These are phyloP conservation scores for Zootoca vivipara DNA, from an alignment of 2,113 vertebrate species.

Conservation along the genomic window DNA sequence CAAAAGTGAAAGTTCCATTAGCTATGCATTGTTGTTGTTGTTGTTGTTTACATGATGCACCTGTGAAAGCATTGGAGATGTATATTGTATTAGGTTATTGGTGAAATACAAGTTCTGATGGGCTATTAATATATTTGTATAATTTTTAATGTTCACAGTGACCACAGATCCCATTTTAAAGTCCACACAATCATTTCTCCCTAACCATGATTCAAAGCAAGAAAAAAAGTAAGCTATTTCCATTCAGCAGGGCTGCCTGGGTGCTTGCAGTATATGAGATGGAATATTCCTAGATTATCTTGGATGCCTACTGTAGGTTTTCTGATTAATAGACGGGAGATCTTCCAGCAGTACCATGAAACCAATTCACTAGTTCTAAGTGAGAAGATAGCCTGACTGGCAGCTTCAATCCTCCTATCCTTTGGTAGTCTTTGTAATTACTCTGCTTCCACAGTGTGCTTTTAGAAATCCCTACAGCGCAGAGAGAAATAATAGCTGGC, in stretches of 20 bases:
- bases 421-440: not conserved
- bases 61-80: not conserved
- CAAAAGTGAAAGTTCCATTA: not conserved
- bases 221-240: not conserved
- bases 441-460: not conserved
- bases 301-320: not conserved
- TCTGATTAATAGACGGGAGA: conserved; percentile 1
- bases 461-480: not conserved
- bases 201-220: not conserved
- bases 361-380: conserved; percentile 11
- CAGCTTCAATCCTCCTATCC: not conserved
- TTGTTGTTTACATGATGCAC: not conserved
- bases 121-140: not conserved
- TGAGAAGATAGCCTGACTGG: conserved; percentile 16
- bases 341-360: not conserved
- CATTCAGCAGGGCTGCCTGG: not conserved
- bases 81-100: not conserved
- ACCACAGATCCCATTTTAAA: not conserved
- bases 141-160: not conserved
- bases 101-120: not conserved
- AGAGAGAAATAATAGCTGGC: not conserved
- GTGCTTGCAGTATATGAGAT: rapidly evolving
- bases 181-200: not conserved
- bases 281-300: not conserved
- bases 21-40: not conserved